phyloP scores from a whole-genome alignment of 2,888 invertebrate species.

The Athalia circularis region DNA sequence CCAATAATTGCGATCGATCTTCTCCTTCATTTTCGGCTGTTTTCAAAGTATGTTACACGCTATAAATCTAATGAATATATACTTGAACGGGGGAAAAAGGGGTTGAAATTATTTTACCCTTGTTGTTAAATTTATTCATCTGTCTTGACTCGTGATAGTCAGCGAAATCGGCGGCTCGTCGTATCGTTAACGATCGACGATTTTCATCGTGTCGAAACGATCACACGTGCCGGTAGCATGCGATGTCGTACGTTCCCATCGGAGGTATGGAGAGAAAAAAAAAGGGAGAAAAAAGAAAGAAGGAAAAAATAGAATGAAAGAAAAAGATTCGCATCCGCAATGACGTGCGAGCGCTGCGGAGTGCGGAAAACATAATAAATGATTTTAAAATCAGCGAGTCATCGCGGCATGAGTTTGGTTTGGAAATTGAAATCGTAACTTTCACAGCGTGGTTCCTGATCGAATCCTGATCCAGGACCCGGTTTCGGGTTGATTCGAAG shows the following conservation, averaged over 20 bases:
- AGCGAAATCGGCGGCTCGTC: no score
- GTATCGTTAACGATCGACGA: slow-evolving; percentile 18
- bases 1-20: no score
- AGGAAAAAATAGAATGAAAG: background rate
- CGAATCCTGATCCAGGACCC: slow-evolving; percentile 36
- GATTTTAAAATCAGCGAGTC: slow-evolving; percentile 66
- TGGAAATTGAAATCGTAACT: slow-evolving; percentile 54
- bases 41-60: no score
- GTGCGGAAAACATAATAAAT: slow-evolving; percentile 61
- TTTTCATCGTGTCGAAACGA: slow-evolving; percentile 32
- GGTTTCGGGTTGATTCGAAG: slow-evolving; percentile 22
- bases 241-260: slow-evolving; percentile 30
- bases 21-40: no score
- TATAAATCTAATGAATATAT: no score
- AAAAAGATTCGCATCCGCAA: slow-evolving; percentile 17
- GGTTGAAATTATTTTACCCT: no score
- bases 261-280: background rate
- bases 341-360: background rate
- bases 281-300: background rate
- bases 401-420: slow-evolving; percentile 53
- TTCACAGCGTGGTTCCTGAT: slow-evolving; percentile 60
- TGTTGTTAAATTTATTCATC: slow-evolving; percentile 42
- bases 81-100: no score
- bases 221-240: slow-evolving; percentile 30
- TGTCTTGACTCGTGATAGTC: slow-evolving; percentile 24